These are phyloP conservation scores for Macrotus californicus DNA, from an alignment of 2,113 vertebrate genomes.

Conservation along the genomic window DNA sequence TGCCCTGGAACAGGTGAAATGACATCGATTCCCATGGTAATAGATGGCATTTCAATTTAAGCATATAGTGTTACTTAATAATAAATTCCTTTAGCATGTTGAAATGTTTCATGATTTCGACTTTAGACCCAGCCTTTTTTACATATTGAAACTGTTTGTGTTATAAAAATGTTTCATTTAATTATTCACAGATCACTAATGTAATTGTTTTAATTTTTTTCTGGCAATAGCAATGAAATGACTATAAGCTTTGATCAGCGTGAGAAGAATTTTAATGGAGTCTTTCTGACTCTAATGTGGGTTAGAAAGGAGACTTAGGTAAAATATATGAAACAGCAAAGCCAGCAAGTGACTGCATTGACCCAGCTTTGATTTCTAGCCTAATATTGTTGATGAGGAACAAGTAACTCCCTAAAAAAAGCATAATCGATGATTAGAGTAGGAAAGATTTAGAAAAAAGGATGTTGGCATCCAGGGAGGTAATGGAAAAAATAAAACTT, in stretches of 20 bases:
- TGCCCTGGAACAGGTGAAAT: neutral
- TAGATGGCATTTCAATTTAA: neutral
- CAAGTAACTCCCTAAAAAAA: neutral
- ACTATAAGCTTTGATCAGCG: conserved; percentile 39
- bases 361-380: neutral
- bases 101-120: neutral
- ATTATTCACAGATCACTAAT: conserved; percentile 22
- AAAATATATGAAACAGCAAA: neutral
- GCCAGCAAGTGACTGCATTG: neutral
- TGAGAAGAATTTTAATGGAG: conserved; percentile 57
- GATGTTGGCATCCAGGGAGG: neutral
- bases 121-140: neutral
- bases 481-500: neutral
- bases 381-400: neutral
- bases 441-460: neutral
- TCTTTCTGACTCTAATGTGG: neutral
- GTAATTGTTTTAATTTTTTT: conserved; percentile 27
- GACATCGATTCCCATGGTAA: neutral
- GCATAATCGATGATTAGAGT: neutral
- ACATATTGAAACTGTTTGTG: conserved; percentile 14
- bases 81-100: neutral
- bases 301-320: conserved; percentile 33
- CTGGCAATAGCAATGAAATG: conserved; percentile 35
- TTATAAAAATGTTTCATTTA: conserved; percentile 34
- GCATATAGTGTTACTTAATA: neutral